Evolutionary conservation across 37 sponge, comb jelly and placozoan species (phyloP).

Genomic region (Aplysina aerophoba): DNA sequence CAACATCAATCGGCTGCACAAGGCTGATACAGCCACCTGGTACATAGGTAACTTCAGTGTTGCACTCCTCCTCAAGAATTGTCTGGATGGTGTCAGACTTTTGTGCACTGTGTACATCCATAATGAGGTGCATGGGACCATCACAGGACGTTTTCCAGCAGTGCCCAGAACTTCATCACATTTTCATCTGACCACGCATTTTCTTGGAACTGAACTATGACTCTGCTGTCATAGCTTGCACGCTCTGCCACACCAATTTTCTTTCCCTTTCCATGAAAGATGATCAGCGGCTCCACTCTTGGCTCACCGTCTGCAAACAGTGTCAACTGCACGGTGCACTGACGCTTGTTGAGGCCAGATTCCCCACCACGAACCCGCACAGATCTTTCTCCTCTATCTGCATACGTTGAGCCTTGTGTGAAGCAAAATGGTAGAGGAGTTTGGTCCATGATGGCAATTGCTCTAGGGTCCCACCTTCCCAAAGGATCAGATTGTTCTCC

Average conservation of each 20-base stretch:
- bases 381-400: slow-evolving; percentile 28
- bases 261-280: slow-evolving; percentile 50
- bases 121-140: slow-evolving; percentile 30
- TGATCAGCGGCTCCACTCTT: slow-evolving; percentile 44
- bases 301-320: slow-evolving; percentile 61
- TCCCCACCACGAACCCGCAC: slow-evolving; percentile 55
- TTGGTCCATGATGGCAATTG: slow-evolving; percentile 35
- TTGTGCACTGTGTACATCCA: slow-evolving; percentile 52
- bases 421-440: slow-evolving; percentile 60
- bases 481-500: slow-evolving; percentile 4
- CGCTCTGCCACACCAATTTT: slow-evolving; percentile 33
- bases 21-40: slow-evolving; percentile 63
- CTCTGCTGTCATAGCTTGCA: slow-evolving; percentile 39
- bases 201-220: slow-evolving; percentile 39
- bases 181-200: slow-evolving; percentile 61
- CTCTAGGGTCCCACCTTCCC: slow-evolving; percentile 5
- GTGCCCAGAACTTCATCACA: slow-evolving; percentile 34
- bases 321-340: slow-evolving; percentile 53
- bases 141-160: slow-evolving; percentile 11
- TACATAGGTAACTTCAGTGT: slow-evolving; percentile 26
- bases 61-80: slow-evolving; percentile 27
- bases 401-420: slow-evolving; percentile 40
- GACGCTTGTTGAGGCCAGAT: slow-evolving; percentile 58
- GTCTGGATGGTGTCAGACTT: slow-evolving; percentile 22
- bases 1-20: slow-evolving; percentile 60